A percentile compares a stretch with the other conserved stretches of the same genome.
Evolutionary conservation across 2,113 vertebrate genomes (phyloP).

Genomic region (Petrocephalus zakoni): DNA sequence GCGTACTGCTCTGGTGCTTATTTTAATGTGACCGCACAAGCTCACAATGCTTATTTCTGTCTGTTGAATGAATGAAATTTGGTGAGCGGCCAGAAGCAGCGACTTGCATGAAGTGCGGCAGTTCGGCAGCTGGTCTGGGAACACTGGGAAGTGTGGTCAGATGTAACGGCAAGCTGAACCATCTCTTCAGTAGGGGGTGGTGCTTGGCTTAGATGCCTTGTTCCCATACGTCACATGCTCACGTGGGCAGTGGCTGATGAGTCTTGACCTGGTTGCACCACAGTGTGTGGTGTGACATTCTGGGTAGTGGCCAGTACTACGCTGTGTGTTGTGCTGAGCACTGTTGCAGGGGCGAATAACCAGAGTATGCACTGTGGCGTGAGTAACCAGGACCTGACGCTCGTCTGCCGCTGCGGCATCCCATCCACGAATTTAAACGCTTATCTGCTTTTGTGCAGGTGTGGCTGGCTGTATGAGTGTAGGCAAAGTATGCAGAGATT

Average conservation of each 20-base stretch:
- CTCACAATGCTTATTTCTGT: neutral
- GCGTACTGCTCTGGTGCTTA: slow-evolving; percentile 17
- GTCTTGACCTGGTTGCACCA: neutral
- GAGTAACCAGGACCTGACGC: neutral
- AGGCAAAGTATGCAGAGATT: neutral
- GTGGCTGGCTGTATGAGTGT: neutral
- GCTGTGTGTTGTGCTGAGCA: too few species aligned
- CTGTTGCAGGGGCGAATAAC: too few species aligned
- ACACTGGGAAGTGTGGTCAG: neutral
- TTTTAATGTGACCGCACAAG: neutral
- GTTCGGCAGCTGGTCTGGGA: neutral
- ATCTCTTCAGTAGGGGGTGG: too few species aligned
- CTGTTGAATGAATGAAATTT: neutral
- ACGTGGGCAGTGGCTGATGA: neutral
- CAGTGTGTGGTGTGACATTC: neutral
- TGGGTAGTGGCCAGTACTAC: too few species aligned
- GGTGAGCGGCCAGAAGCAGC: neutral
- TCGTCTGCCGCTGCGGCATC: neutral
- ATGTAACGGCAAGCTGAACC: too few species aligned
- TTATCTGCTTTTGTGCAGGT: neutral
- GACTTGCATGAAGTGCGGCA: neutral
- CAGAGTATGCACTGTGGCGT: too few species aligned
- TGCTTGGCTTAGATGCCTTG: neutral
- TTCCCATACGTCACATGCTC: neutral
- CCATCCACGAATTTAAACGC: neutral